phyloP scores from a whole-genome alignment of 1,140 invertebrate genomes.

The Scylla paramamosain region DNA sequence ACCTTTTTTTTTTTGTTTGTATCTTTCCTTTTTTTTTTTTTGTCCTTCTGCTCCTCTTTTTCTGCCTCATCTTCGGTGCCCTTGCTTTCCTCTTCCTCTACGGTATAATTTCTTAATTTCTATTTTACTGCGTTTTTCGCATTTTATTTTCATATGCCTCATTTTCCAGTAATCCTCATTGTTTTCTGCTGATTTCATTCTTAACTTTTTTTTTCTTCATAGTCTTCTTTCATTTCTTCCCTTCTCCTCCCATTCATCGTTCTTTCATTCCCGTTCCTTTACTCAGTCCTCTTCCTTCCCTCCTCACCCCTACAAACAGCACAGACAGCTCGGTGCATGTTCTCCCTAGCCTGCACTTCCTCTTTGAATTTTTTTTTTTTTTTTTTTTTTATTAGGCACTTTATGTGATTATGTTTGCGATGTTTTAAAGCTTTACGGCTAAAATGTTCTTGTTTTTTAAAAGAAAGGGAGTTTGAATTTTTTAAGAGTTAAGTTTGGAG shows the following conservation, averaged over 20 bases:
- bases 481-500: no score
- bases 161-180: neutral
- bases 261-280: neutral
- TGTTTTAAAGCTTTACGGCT: no score
- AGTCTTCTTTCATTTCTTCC: neutral
- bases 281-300: neutral
- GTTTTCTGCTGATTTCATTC: neutral
- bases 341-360: no score
- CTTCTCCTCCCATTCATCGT: neutral
- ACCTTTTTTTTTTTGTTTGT: neutral
- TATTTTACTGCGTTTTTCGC: neutral
- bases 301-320: no score
- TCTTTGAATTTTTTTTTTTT: no score
- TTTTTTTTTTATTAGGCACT: no score
- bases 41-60: neutral
- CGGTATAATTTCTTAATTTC: neutral
- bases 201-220: neutral
- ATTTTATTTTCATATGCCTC: neutral
- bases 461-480: no score
- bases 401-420: no score
- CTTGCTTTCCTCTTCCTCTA: no score
- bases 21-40: neutral
- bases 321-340: no score
- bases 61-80: no score
- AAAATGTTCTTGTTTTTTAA: no score